Percentiles rank a stretch among this genome's conserved stretches.
These are phyloP conservation scores for Lithophane socia DNA, from an alignment of 2,888 invertebrate species.

Conservation along the genomic window DNA sequence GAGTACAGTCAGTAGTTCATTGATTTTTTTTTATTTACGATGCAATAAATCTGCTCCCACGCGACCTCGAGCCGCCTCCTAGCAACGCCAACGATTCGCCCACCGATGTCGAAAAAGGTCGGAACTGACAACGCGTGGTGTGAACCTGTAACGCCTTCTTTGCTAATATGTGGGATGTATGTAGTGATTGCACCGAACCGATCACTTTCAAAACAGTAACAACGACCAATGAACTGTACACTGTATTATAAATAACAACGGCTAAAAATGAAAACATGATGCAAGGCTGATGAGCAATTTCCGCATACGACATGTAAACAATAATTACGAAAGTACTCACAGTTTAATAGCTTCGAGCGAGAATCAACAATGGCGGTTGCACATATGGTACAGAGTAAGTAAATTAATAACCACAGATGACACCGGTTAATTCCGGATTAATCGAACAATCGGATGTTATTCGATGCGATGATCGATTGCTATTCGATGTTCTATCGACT, in stretches of 20 bases:
- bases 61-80: constrained; percentile 70
- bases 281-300: constrained; percentile 72
- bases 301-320: constrained; percentile 76
- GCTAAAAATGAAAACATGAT: constrained; percentile 69
- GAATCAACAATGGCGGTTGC: constrained; percentile 68
- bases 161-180: constrained; percentile 58
- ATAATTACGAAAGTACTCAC: constrained; percentile 73
- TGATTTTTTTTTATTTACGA: constrained; percentile 78
- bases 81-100: constrained; percentile 73
- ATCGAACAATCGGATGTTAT: constrained; percentile 72
- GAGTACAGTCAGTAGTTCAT: constrained; percentile 71
- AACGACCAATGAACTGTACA: constrained; percentile 52
- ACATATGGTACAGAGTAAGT: constrained; percentile 67
- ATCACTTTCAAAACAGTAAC: constrained; percentile 54
- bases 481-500: constrained; percentile 59
- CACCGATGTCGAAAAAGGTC: constrained; percentile 75
- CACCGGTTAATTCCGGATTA: constrained; percentile 71
- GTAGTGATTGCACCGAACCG: constrained; percentile 23
- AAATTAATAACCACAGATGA: constrained; percentile 74
- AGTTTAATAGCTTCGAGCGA: constrained; percentile 68
- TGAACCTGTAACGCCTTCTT: constrained; percentile 51
- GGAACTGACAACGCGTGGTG: constrained; percentile 64
- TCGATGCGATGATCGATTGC: constrained; percentile 70
- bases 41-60: constrained; percentile 80
- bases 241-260: constrained; percentile 55